phyloP scores from a whole-genome alignment of 1,140 invertebrate genomes.

The Apolygus lucorum region DNA sequence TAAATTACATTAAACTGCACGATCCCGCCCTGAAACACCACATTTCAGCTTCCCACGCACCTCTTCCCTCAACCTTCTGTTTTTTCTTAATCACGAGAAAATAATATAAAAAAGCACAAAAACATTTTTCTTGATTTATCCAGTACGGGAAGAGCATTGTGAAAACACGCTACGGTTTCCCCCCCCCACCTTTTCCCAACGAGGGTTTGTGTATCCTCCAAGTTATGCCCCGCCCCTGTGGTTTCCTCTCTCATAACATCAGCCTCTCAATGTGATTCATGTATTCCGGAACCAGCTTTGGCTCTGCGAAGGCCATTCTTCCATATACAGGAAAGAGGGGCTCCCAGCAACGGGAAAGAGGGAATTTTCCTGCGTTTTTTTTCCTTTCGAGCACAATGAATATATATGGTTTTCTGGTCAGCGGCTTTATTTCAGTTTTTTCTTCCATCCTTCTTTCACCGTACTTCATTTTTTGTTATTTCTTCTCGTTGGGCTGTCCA shows the following conservation, averaged over 20 bases:
- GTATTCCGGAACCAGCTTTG: neutral
- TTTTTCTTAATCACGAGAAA: too few species aligned
- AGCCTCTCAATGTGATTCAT: neutral
- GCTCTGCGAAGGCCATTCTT: neutral
- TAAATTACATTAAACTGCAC: too few species aligned
- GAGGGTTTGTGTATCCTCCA: too few species aligned
- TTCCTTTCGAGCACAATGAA: neutral
- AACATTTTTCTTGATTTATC: too few species aligned
- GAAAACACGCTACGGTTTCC: too few species aligned
- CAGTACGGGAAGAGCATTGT: too few species aligned
- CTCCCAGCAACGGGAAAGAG: neutral
- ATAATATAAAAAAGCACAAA: too few species aligned
- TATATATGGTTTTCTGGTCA: neutral
- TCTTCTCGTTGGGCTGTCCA: too few species aligned
- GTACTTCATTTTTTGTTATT: neutral
- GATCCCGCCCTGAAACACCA: too few species aligned
- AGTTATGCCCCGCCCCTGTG: neutral
- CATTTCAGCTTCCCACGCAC: too few species aligned
- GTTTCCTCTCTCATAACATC: neutral
- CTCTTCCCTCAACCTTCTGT: too few species aligned
- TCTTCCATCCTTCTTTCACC: neutral
- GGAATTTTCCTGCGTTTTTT: neutral
- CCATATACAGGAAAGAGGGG: neutral
- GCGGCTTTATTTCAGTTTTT: neutral
- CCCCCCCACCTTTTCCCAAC: too few species aligned